These are phyloP conservation scores for Salarias fasciatus DNA, from an alignment of 2,797 vertebrate species.

Conservation along the genomic window DNA sequence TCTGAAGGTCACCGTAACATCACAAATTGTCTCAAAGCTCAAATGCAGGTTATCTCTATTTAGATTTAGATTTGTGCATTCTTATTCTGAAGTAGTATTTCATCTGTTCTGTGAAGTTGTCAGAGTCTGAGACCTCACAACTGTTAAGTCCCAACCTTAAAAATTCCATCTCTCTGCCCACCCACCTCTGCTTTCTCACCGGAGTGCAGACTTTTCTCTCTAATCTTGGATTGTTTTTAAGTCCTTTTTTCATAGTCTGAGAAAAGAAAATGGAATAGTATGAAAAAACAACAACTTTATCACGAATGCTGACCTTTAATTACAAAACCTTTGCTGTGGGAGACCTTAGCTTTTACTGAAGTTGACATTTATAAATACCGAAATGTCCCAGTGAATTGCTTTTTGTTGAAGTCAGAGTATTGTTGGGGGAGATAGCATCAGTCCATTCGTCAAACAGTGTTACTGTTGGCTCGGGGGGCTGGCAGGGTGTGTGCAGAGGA, in stretches of 20 bases:
- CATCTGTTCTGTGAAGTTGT: constrained; percentile 22
- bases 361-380: constrained; percentile 85
- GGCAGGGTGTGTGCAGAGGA: constrained; percentile 60
- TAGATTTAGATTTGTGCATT: too few species aligned
- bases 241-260: constrained; percentile 19
- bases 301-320: constrained; percentile 85
- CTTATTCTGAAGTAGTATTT: neutral
- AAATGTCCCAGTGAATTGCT: constrained; percentile 80
- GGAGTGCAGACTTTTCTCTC: constrained; percentile 45
- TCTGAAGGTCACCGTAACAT: constrained; percentile 53
- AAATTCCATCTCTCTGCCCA: constrained; percentile 29
- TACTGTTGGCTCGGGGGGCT: constrained; percentile 49
- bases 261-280: constrained; percentile 58
- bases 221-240: constrained; percentile 50
- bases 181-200: neutral
- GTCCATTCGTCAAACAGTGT: constrained; percentile 81
- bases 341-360: constrained; percentile 79
- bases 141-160: constrained; percentile 24
- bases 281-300: constrained; percentile 66
- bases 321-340: constrained; percentile 76
- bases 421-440: constrained; percentile 79
- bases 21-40: constrained; percentile 25
- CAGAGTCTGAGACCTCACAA: neutral
- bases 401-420: constrained; percentile 77
- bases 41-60: constrained; percentile 9